phyloP scores from a whole-genome alignment of 2,113 vertebrate species.

The Fukomys damarensis region DNA sequence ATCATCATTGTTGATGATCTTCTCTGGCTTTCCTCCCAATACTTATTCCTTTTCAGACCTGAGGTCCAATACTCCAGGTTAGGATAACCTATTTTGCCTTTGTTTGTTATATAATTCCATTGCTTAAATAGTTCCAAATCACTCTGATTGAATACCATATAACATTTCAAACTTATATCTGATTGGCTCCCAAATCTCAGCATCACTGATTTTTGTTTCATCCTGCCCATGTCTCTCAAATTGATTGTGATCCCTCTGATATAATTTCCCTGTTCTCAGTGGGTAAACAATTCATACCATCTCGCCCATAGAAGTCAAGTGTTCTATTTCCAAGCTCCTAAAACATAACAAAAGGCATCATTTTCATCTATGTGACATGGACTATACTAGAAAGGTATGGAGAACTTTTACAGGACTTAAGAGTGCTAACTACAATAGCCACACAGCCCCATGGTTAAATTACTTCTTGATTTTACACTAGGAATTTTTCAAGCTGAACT shows the following conservation, averaged over 20 bases:
- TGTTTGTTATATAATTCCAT: slow-evolving; percentile 68
- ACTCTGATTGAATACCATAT: slow-evolving; percentile 61
- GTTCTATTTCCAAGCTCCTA: slow-evolving; percentile 17
- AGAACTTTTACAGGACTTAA: slow-evolving; percentile 19
- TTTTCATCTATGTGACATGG: not conserved
- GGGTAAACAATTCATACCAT: slow-evolving; percentile 54
- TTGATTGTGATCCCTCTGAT: slow-evolving; percentile 44
- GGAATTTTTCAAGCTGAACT: not conserved
- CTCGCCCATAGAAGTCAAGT: slow-evolving; percentile 52
- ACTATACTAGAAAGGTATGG: slow-evolving; percentile 8
- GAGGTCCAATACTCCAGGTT: slow-evolving; percentile 57
- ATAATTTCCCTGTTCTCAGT: slow-evolving; percentile 51
- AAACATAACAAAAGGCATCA: not conserved
- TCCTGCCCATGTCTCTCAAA: slow-evolving; percentile 52
- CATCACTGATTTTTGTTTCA: slow-evolving; percentile 57
- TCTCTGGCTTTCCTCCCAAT: slow-evolving; percentile 69
- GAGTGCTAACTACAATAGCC: not conserved
- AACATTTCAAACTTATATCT: slow-evolving; percentile 75
- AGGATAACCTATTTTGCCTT: slow-evolving; percentile 56
- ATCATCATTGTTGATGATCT: slow-evolving; percentile 71
- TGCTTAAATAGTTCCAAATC: slow-evolving; percentile 60
- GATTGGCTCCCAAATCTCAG: slow-evolving; percentile 61
- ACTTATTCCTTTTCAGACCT: slow-evolving; percentile 66
- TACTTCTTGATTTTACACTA: slow-evolving; percentile 15
- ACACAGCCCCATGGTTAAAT: not conserved